A percentile compares a stretch with the other conserved stretches of the same genome.
These are phyloP conservation scores for Caenorhabditis doughertyi DNA, from an alignment of 2,888 invertebrate genomes.

Conservation along the genomic window DNA sequence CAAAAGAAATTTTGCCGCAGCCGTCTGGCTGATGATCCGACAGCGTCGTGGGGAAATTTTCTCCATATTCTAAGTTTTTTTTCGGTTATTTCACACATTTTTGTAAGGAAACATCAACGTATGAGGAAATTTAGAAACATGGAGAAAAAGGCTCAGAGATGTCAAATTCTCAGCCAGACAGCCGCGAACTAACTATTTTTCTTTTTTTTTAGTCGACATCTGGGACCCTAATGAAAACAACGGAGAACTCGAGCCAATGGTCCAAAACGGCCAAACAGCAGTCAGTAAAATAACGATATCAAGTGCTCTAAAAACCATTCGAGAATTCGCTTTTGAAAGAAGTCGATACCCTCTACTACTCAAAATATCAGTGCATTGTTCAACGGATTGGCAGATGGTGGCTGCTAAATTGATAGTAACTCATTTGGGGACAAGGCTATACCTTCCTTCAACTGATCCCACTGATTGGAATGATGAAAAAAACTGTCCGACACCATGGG, in stretches of 20 bases:
- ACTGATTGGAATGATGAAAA: constrained; percentile 76
- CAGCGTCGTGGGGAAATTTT: no score
- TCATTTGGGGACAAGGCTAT: constrained; percentile 67
- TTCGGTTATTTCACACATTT: no score
- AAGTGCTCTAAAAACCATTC: constrained; percentile 84
- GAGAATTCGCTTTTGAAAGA: constrained; percentile 84
- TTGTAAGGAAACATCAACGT: no score
- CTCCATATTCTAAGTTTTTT: no score
- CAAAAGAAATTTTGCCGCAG: no score
- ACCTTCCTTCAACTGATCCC: constrained; percentile 65
- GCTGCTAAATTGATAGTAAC: constrained; percentile 82
- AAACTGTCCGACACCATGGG: constrained; percentile 77
- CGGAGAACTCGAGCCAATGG: constrained; percentile 82
- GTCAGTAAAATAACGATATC: constrained; percentile 83
- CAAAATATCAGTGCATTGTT: constrained; percentile 85
- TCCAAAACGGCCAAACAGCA: constrained; percentile 85
- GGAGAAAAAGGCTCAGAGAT: neutral
- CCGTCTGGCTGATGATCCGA: no score
- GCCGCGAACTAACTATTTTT: neutral
- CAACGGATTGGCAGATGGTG: constrained; percentile 84
- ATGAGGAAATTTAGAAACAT: no score
- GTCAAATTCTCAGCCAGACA: neutral
- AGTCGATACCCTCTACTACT: constrained; percentile 85
- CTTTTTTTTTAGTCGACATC: constrained; percentile 84
- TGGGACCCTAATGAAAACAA: constrained; percentile 84